Evolutionary conservation across 1,140 invertebrate genomes (phyloP).

Genomic region (Pollicipes pollicipes): DNA sequence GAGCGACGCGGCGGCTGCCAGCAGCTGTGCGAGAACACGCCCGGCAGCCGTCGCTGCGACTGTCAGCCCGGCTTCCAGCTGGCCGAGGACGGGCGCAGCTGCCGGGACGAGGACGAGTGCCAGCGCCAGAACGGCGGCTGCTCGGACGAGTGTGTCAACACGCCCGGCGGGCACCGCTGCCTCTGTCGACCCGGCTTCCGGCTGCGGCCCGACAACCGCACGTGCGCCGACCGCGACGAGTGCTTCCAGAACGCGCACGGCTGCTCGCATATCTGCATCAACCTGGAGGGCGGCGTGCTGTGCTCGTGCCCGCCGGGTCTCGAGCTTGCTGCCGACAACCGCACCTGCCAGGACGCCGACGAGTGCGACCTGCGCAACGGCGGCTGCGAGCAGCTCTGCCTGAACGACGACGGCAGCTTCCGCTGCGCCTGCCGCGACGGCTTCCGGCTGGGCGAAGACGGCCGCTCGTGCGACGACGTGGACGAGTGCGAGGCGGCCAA

Average conservation of each 20-base stretch:
- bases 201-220: conserved; percentile 30
- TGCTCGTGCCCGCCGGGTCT: conserved; percentile 33
- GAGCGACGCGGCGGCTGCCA: conserved; percentile 31
- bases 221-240: conserved; percentile 40
- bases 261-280: conserved; percentile 38
- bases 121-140: conserved; percentile 25
- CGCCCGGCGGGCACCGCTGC: conserved; percentile 22
- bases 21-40: conserved; percentile 55
- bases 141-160: conserved; percentile 34
- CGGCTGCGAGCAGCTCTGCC: conserved; percentile 18
- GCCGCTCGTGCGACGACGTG: conserved; percentile 22
- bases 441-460: conserved; percentile 20
- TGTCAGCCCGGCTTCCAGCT: conserved; percentile 52
- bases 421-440: conserved; percentile 19
- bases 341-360: conserved; percentile 35
- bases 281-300: conserved; percentile 33
- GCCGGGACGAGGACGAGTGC: conserved; percentile 31
- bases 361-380: conserved; percentile 29
- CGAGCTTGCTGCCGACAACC: conserved; percentile 24
- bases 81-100: conserved; percentile 33
- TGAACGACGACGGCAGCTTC: conserved; percentile 17
- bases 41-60: conserved; percentile 59
- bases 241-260: conserved; percentile 34
- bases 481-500: conserved; percentile 26
- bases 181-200: conserved; percentile 26